Evolutionary conservation across 2,888 invertebrate genomes (phyloP).

Genomic region (Acanthacorydalis orientalis): DNA sequence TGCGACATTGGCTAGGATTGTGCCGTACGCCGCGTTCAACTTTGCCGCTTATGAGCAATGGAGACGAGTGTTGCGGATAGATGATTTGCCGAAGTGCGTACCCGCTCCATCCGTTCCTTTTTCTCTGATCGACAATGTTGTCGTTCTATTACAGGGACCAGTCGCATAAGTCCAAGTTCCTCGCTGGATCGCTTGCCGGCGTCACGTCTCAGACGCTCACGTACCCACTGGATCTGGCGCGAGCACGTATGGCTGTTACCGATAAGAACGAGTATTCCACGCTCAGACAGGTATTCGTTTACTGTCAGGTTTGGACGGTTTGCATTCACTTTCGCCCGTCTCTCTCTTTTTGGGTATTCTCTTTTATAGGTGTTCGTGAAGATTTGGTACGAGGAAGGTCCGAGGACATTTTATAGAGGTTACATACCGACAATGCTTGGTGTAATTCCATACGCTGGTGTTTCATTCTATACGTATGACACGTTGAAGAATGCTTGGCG

Average conservation of each 20-base stretch:
- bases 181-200: constrained; percentile 91
- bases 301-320: not conserved
- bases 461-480: constrained; percentile 95
- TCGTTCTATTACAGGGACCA: constrained; percentile 5
- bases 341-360: not conserved
- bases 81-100: constrained; percentile 16
- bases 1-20: constrained; percentile 92
- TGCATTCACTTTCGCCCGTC: not conserved
- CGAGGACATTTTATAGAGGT: constrained; percentile 64
- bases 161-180: constrained; percentile 38
- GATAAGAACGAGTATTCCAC: constrained; percentile 53
- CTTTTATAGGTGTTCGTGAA: constrained; percentile 37
- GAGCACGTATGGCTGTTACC: constrained; percentile 95
- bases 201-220: constrained; percentile 87
- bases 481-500: constrained; percentile 66
- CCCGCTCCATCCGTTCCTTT: too few relatives aligned
- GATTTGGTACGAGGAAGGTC: constrained; percentile 64
- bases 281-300: constrained; percentile 30
- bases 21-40: constrained; percentile 96
- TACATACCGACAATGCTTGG: constrained; percentile 83
- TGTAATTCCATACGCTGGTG: constrained; percentile 92
- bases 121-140: too few relatives aligned
- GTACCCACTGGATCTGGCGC: constrained; percentile 90
- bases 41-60: constrained; percentile 97
- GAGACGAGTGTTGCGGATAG: constrained; percentile 64